A percentile compares a stretch with the other conserved stretches of the same genome.
Conservation (phyloP, 2,113 vertebrate species). For the Phaetusa simplex region DNA sequence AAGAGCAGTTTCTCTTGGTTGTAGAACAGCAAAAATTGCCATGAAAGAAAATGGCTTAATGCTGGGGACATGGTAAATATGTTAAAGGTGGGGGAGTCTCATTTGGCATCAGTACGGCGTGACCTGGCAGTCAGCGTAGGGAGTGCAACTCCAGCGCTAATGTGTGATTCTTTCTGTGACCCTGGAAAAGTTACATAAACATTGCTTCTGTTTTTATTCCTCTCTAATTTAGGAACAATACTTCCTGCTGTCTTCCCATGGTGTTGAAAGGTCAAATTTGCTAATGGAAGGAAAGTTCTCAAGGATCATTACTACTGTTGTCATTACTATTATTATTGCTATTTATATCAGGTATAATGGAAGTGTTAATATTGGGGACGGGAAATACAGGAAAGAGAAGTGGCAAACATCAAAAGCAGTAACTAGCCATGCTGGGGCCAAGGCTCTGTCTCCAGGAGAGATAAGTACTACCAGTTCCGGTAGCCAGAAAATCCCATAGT, state of each 20-base stretch:
- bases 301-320: not conserved
- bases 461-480: not conserved
- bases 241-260: not conserved
- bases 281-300: not conserved
- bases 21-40: not conserved
- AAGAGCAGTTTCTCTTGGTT: not conserved
- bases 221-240: constrained; percentile 13
- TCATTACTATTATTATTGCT: not conserved
- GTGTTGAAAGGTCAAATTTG: constrained; percentile 5
- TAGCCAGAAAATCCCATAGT: not conserved
- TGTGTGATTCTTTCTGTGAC: constrained; percentile 15
- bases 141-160: not conserved
- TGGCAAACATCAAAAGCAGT: not conserved
- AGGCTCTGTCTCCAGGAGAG: not conserved
- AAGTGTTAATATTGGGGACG: not conserved
- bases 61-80: not conserved
- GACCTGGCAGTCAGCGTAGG: not conserved
- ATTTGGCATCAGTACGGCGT: not conserved
- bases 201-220: constrained; percentile 31
- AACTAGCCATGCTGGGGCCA: not conserved
- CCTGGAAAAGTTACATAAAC: constrained; percentile 26
- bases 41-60: not conserved
- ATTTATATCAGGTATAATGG: not conserved
- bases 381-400: not conserved
- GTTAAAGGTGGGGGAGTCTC: not conserved